Evolutionary conservation across 2,888 invertebrate genomes (phyloP).

Genomic region (Protodeltote pygarga): DNA sequence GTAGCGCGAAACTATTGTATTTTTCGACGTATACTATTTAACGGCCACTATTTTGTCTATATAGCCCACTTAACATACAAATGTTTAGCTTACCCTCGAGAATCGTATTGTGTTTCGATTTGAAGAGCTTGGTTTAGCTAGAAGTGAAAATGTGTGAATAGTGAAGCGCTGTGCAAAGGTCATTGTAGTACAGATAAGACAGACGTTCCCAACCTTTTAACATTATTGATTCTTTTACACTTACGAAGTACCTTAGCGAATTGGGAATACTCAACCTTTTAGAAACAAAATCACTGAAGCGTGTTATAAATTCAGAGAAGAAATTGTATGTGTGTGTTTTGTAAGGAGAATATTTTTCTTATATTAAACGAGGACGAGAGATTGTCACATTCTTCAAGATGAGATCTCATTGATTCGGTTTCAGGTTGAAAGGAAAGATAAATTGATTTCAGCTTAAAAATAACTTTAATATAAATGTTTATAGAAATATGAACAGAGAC

Average conservation of each 20-base stretch:
- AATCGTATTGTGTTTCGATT: slow-evolving; percentile 50
- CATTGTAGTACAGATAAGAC: slow-evolving; percentile 35
- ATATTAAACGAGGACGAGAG: not conserved
- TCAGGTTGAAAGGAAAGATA: too few species aligned
- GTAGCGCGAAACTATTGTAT: slow-evolving; percentile 47
- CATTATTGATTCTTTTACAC: slow-evolving; percentile 33
- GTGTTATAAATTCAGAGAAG: slow-evolving; percentile 22
- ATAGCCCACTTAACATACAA: slow-evolving; percentile 61
- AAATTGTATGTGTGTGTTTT: slow-evolving; percentile 6
- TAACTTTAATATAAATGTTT: too few species aligned
- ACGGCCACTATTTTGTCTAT: slow-evolving; percentile 56
- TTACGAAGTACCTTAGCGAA: slow-evolving; percentile 19
- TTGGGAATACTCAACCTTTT: slow-evolving; percentile 21
- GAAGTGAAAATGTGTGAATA: slow-evolving; percentile 34
- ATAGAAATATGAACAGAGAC: too few species aligned
- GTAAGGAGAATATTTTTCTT: slow-evolving; percentile 14
- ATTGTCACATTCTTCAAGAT: too few species aligned
- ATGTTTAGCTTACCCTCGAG: slow-evolving; percentile 52
- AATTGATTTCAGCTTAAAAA: too few species aligned
- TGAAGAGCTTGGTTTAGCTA: slow-evolving; percentile 37
- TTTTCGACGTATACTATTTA: slow-evolving; percentile 48
- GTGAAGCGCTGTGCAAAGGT: slow-evolving; percentile 32
- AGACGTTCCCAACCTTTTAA: slow-evolving; percentile 29
- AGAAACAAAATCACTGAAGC: slow-evolving; percentile 7
- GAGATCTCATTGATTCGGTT: too few species aligned